These are phyloP conservation scores for Cichlasoma orientale DNA, from an alignment of 2,797 vertebrate genomes.

Conservation along the genomic window DNA sequence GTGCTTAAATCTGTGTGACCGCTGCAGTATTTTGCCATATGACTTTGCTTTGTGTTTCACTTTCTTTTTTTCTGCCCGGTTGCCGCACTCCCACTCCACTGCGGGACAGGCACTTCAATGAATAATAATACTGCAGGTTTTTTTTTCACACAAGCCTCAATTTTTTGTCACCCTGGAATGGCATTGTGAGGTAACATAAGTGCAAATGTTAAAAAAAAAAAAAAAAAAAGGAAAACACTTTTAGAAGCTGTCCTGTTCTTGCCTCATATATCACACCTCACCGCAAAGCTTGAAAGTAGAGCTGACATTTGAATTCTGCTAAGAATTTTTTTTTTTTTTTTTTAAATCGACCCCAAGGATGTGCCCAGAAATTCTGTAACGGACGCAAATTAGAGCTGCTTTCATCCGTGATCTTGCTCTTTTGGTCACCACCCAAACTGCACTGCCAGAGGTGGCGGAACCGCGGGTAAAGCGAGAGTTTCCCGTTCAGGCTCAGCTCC, in stretches of 20 bases:
- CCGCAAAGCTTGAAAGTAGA: neutral
- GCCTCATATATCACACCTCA: neutral
- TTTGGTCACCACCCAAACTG: neutral
- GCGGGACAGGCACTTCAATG: neutral
- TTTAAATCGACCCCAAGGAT: neutral
- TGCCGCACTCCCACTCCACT: neutral
- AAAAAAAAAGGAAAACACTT: fast-evolving
- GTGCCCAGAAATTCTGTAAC: neutral
- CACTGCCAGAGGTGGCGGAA: neutral
- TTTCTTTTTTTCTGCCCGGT: too few species aligned
- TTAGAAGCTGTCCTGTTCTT: neutral
- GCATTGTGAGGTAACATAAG: neutral
- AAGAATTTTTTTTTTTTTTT: neutral
- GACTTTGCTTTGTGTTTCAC: neutral
- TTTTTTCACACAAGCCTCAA: neutral
- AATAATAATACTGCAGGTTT: neutral
- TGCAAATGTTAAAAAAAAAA: neutral
- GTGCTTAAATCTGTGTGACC: neutral
- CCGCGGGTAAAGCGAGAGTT: neutral
- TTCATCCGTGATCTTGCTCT: neutral
- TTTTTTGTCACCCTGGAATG: neutral
- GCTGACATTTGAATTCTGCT: neutral
- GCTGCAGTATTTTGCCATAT: too few species aligned
- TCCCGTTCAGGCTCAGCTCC: neutral
- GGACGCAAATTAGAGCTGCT: neutral